Base-by-base conservation (phyloP, 1,140 invertebrate genomes). In the Platyscapa corneri region DNA sequence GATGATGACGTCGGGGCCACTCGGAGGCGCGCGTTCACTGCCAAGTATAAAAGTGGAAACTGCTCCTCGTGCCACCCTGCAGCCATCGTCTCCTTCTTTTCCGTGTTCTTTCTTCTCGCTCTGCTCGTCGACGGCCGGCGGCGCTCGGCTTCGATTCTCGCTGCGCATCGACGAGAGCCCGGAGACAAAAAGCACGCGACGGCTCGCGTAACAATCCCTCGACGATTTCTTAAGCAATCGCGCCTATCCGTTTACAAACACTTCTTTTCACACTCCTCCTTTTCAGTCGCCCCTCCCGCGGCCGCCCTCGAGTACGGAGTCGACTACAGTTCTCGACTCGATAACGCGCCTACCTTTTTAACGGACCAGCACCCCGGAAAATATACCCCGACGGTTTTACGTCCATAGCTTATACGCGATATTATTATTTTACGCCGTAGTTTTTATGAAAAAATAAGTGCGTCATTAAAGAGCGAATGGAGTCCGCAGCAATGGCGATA, bases 31-130 rank as follows among this genome's bases (percentile, higher is more conserved):
- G 20, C 72, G 39, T 77, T 53, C 75, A 32, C 75, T 56, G 6
- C 56, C 53, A 64, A 64, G 82, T 76, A 64, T 83, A 83, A 83
- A 83, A 83, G 37, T 46, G 53, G 37, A 42, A 83, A 83, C 82
- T 83, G n/a, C 82, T 42, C 32, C 53, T 60, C 72, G 37, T 64
- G 14, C 34, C 23, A 14, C 34, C 18, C 72, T 76, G 64, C 65
- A 76, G 46, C 70, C 46, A 20, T 46, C 34, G 65, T 76, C 32
- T 56, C n/a, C 46, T 77, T 77, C n/a, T 53, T 8, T 14, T 64
- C 12, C n/a, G n/a, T n/a, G n/a, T n/a, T n/a, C n/a, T 3, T 5
- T 60, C 6, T 64, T n/a, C 32, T 60, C 10, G 23, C 10, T 60
- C 27, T 60, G 23, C 27, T 60, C 27, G 56, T 27, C 27, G 27